Evolutionary conservation across 2,888 invertebrate species (phyloP), one percentile per base, ranked within the genome.

Genomic region (Graphium colonna): DNA sequence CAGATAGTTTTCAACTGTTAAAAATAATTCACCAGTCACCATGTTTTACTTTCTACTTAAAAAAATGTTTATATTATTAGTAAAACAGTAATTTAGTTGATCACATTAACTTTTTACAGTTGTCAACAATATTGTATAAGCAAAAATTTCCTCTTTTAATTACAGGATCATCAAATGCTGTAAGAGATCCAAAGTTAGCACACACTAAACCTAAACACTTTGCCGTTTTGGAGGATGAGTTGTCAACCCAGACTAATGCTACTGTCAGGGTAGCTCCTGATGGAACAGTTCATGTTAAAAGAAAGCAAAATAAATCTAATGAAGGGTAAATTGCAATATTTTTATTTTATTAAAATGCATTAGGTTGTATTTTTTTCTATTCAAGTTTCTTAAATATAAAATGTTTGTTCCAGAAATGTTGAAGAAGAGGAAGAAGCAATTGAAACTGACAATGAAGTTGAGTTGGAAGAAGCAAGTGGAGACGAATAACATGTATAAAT

Each of bases 181-280:
- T 93, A 4, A 55, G 79, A 63, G 68, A 84, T 63, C 91, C 92
- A 28, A 84, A 74, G 67, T 70, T 91, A 26, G 81, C 68, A 63
- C 83, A 80, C 16, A 89, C 78, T 60, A 88, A 81, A 76, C 92
- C 92, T 18, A 93, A 90, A 64, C 79, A 77, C 56, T 83, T 80
- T 60, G 73, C 73, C 51, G 71, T 90, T n/a, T 81, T 92, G 26
- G 88, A 90, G 62, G 93, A 90, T 62, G 93, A 93, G 71, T 77
- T 94, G 26, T 88, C 92, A 9, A 94, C 94, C 16, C 76, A 88
- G 16, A 68, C 79, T 28, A 79, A 88, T 53, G 77, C 82, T 40
- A 79, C 68, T 58, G 93, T 93, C 0, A 79, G 75, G 51, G 91
- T 94, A 1, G 85, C 89, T 58, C 92, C 93, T 18, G 90, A 90